Conservation (phyloP, 1,140 invertebrate genomes). For the Zaprionus inermis region DNA sequence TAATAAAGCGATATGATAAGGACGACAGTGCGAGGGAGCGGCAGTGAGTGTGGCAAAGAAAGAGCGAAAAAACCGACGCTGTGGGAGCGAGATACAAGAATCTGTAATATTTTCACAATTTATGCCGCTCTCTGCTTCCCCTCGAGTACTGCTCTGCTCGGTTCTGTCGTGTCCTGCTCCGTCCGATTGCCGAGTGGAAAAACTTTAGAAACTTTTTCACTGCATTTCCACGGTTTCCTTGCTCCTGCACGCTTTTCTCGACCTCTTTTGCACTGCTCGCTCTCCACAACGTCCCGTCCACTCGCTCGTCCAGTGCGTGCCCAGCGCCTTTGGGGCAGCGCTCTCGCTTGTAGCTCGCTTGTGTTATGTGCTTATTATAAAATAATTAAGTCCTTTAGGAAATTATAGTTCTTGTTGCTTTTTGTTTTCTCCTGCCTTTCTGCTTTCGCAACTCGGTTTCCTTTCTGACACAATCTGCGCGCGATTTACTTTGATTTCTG, state of each 20-base stretch:
- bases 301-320: not conserved
- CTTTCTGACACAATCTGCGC: constrained; percentile 51
- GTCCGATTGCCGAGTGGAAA: constrained; percentile 60
- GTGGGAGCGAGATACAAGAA: constrained; percentile 50
- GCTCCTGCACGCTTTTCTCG: constrained; percentile 30
- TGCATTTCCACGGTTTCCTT: constrained; percentile 65
- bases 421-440: constrained; percentile 38
- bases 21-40: constrained; percentile 1
- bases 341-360: constrained; percentile 33
- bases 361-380: constrained; percentile 80
- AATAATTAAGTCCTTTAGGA: constrained; percentile 82
- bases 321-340: constrained; percentile 28
- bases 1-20: constrained; percentile 45
- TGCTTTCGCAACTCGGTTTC: constrained; percentile 36
- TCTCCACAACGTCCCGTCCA: not conserved
- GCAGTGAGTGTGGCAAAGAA: not conserved
- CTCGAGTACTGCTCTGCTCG: constrained; percentile 14
- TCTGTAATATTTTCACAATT: constrained; percentile 71
- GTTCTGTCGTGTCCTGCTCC: constrained; percentile 18
- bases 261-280: constrained; percentile 13
- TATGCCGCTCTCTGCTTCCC: constrained; percentile 44
- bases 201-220: constrained; percentile 73
- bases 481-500: constrained; percentile 53
- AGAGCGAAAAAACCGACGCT: not conserved
- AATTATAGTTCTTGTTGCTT: constrained; percentile 73